Conservation (phyloP, 2,113 vertebrate genomes). For the Chaetorhynchus papuensis region DNA sequence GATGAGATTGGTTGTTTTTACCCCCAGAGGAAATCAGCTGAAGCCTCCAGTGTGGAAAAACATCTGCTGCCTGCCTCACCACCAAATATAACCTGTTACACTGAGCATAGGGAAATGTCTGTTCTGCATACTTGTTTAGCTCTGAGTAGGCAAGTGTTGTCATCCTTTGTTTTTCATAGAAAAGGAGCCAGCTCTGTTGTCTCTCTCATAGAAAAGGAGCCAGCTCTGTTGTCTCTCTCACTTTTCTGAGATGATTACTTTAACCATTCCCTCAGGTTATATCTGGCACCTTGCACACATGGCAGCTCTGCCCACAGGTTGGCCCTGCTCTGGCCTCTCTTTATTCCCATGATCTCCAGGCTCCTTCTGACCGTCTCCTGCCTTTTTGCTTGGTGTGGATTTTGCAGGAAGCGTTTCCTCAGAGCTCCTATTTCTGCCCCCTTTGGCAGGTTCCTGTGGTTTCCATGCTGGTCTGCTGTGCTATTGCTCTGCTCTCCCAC, state of each 20-base stretch:
- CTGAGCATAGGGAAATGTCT: background rate
- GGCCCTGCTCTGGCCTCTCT: background rate
- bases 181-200: background rate
- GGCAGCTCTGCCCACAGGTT: background rate
- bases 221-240: background rate
- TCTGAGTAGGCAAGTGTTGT: background rate
- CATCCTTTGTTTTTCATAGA: background rate
- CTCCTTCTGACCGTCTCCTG: background rate
- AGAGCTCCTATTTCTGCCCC: background rate
- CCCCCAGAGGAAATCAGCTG: background rate
- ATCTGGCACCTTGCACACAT: fast-evolving
- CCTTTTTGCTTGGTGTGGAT: background rate
- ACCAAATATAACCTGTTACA: background rate
- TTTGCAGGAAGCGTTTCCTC: background rate
- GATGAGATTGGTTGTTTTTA: background rate
- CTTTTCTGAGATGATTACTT: background rate
- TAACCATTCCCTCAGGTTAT: background rate
- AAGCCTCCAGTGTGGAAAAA: background rate
- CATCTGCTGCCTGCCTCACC: background rate
- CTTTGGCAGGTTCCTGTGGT: background rate
- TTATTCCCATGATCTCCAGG: background rate
- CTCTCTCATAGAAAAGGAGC: background rate
- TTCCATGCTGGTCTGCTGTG: background rate
- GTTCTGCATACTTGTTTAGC: background rate
- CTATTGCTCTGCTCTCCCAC: background rate